Evolutionary conservation across 1,140 invertebrate species (phyloP).

Genomic region (Penaeus japonicus): DNA sequence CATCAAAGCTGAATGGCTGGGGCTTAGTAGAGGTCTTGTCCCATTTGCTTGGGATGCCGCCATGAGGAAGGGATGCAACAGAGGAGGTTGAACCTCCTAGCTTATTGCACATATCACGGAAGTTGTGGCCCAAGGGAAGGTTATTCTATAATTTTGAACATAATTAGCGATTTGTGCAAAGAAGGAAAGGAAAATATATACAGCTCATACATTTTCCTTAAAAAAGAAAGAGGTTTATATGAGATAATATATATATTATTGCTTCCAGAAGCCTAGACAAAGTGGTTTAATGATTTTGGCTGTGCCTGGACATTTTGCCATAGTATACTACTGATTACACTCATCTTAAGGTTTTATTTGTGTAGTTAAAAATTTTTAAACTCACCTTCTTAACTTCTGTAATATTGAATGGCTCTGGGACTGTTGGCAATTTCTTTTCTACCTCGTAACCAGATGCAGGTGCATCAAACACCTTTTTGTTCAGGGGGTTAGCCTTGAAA

Average conservation of each 20-base stretch:
- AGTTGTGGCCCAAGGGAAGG: not conserved
- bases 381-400: slow-evolving; percentile 42
- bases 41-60: slow-evolving; percentile 16
- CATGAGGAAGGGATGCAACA: slow-evolving; percentile 9
- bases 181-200: too few relatives aligned
- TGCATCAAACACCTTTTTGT: slow-evolving; percentile 45
- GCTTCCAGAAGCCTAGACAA: too few relatives aligned
- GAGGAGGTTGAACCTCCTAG: not conserved
- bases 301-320: too few relatives aligned
- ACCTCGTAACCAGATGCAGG: slow-evolving; percentile 2
- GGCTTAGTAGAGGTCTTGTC: slow-evolving; percentile 59
- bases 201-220: not conserved
- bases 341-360: too few relatives aligned
- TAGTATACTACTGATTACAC: too few relatives aligned
- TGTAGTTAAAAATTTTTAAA: too few relatives aligned
- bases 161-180: not conserved
- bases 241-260: too few relatives aligned
- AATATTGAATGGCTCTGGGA: slow-evolving; percentile 50
- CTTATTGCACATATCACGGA: slow-evolving; percentile 27
- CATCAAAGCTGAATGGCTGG: slow-evolving; percentile 69
- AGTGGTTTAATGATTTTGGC: too few relatives aligned
- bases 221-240: too few relatives aligned
- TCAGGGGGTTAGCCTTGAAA: slow-evolving; percentile 53
- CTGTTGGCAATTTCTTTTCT: slow-evolving; percentile 36
- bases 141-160: not conserved